Base-by-base conservation (phyloP, 2,797 vertebrate genomes). In the Platalea minor region DNA sequence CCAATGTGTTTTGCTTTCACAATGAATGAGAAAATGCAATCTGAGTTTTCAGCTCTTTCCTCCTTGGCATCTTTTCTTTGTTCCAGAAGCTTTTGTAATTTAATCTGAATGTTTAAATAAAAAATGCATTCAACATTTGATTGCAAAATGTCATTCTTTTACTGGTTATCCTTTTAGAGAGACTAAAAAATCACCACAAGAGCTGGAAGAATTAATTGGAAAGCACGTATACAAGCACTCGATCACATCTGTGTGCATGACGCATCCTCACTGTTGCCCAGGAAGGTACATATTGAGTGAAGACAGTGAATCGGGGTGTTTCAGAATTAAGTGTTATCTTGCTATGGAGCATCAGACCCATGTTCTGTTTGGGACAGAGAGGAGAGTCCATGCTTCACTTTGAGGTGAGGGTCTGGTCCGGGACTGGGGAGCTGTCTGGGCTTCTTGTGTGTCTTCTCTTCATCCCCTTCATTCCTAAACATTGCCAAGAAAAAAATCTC, bases 71-170 rank as follows among this genome's bases (percentile, higher is more conserved):
- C 93, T 86, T 93, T 95, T 95, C 96, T 91, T 94, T 95, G 97
- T 97, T 97, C 96, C 96, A 96, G 95, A 97, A 95, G 97, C 97
- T 98, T 98, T 98, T 98, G 98, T 98, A 98, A 97, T 96, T 97
- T 96, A 97, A 97, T 96, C 95, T 96, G 97, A 97, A 97, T 97
- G 97, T 98, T 98, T 98, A 96, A 97, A 98, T 97, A 96, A 97
- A 97, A 98, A 97, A 95, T 51, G 56, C 89, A 89, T 96, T 94
- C 82, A 88, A 85, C 68, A 80, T 80, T 87, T 84, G 64, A 84
- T 94, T 88, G 95, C 61, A 73, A 96, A 88, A 93, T 91, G 95
- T 97, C 86, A 76, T 97, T 93, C 75, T 95, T 97, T 77, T 35
- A 25, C 43, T 85, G 41, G 8, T 91, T 89, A 39, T 80, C 48